Evolutionary conservation across 2,113 vertebrate species (phyloP).

Genomic region (Myanophis thanlyinensis): DNA sequence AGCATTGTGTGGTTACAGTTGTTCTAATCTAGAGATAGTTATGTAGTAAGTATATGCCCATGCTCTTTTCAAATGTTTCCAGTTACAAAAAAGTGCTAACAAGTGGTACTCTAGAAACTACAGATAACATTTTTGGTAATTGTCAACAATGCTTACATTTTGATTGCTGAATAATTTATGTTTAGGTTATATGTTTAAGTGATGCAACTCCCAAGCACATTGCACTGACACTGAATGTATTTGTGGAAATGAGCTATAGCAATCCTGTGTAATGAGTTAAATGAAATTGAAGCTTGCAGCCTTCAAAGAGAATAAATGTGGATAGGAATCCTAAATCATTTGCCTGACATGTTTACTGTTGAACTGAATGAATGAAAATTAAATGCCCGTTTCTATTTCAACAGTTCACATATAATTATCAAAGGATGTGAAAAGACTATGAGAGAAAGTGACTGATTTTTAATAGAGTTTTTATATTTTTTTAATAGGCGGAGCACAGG

Average conservation of each 20-base stretch:
- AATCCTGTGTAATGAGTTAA: neutral
- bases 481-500: neutral
- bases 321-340: neutral
- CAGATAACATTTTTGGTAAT: neutral
- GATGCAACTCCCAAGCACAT: neutral
- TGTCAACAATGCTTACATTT: neutral
- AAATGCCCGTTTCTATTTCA: neutral
- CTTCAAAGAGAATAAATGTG: neutral
- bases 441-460: neutral
- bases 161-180: neutral
- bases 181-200: neutral
- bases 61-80: neutral
- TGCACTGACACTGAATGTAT: neutral
- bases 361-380: neutral
- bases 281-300: neutral
- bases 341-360: accelerated
- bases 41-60: neutral
- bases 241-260: neutral
- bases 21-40: neutral
- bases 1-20: neutral
- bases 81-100: neutral
- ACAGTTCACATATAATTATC: neutral
- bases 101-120: neutral
- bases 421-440: neutral
- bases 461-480: neutral